Percentiles rank a stretch among this genome's conserved stretches.
These are phyloP conservation scores for Chroicocephalus ridibundus DNA, from an alignment of 2,113 vertebrate genomes.

Conservation along the genomic window DNA sequence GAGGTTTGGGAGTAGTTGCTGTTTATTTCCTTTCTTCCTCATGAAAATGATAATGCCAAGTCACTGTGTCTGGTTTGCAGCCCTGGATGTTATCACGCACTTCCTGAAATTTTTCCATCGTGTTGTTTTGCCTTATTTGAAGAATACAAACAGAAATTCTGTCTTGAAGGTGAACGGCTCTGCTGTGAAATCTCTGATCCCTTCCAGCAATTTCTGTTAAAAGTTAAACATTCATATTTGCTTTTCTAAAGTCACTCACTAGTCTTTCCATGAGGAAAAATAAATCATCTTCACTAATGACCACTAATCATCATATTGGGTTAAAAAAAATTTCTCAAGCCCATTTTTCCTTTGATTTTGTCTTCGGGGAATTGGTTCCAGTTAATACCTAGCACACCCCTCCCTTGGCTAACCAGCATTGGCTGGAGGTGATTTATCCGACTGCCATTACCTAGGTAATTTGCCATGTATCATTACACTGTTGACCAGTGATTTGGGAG, in stretches of 20 bases:
- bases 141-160: constrained; percentile 32
- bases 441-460: constrained; percentile 55
- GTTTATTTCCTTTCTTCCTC: constrained; percentile 46
- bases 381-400: not conserved
- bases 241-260: constrained; percentile 35
- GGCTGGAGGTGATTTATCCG: constrained; percentile 49
- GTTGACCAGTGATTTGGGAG: constrained; percentile 57
- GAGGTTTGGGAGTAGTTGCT: constrained; percentile 1
- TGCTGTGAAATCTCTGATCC: not conserved
- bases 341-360: constrained; percentile 51
- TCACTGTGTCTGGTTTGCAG: constrained; percentile 36
- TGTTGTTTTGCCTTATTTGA: constrained; percentile 52
- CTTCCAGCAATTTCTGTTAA: constrained; percentile 4
- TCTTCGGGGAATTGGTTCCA: constrained; percentile 31
- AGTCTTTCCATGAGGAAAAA: constrained; percentile 26
- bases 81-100: constrained; percentile 42
- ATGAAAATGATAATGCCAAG: constrained; percentile 30
- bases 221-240: not conserved
- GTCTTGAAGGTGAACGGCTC: constrained; percentile 18
- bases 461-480: constrained; percentile 61
- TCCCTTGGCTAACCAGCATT: constrained; percentile 20
- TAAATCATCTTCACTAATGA: constrained; percentile 53
- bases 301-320: constrained; percentile 39
- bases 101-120: constrained; percentile 27
- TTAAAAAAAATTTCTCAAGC: not conserved